Evolutionary conservation across 2,797 vertebrate genomes (phyloP), one percentile per base, ranked within the genome.

Genomic region (Loriculus beryllinus): DNA sequence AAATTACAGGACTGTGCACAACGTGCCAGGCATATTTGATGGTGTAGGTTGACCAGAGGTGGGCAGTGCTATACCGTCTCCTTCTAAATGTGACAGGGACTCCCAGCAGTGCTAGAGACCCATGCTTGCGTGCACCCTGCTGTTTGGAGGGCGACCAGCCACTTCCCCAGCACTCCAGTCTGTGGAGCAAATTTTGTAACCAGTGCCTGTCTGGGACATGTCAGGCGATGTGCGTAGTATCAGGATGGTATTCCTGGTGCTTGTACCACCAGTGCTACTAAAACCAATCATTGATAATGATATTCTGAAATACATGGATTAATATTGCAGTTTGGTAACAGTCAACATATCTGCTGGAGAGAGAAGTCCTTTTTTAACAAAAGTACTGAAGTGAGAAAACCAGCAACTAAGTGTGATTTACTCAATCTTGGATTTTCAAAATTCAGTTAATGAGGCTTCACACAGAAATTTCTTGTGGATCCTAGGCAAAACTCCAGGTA

Each of bases 101-200:
- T 20, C 33, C n/a, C 4, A 51, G 67, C 19, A 28, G 39, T 9
- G 45, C 43, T 7, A 10, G 43, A 35, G 12, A 6, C 29, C 68
- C 26, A 0, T 1, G 8, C 10, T 14, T 16, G 0, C 0, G 1
- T 4, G 19, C 4, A 0, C 17, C 47, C 10, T 39, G 57, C 68
- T 56, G 14, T 56, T 33, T 15, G 14, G 4, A 23, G n/a, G 9
- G 14, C 0, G 3, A 39, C 1, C 78, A 67, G 31, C 25, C 16
- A 14, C 57, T 70, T 6, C 7, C 51, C 51, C 51, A 56, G 86
- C 23, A 2, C 43, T 45, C 31, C 29, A 35, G 47, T 2, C 8
- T 8, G 35, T 4, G 40, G 3, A 40, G 23, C 14, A 33, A 33
- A 56, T 56, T 33, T 33, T 56, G n/a, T 56, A 33, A 56, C n/a